Conservation (phyloP, 1,140 invertebrate species). For the Listronotus bonariensis region DNA sequence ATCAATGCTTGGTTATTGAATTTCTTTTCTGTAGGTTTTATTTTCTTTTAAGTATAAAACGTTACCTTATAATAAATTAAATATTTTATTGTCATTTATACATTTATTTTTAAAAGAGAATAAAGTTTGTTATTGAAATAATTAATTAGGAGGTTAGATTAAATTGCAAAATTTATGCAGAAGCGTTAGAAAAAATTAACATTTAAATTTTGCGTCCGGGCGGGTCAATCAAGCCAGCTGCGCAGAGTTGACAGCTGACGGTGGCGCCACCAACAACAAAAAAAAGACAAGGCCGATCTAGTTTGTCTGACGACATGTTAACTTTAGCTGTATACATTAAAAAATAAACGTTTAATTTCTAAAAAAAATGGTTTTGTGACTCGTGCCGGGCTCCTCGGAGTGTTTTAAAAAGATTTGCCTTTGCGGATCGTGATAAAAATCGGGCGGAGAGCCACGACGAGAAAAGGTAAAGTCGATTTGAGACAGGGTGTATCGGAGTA, state of each 20-base stretch:
- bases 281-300: constrained; percentile 36
- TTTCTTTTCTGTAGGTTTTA: too few relatives aligned
- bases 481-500: constrained; percentile 53
- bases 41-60: too few relatives aligned
- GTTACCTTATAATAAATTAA: too few relatives aligned
- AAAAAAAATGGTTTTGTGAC: constrained; percentile 27
- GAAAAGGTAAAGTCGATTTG: constrained; percentile 43
- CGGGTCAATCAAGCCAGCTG: constrained; percentile 25
- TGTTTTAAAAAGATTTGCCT: background rate
- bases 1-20: too few relatives aligned
- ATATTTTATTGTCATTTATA: too few relatives aligned
- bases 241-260: constrained; percentile 31
- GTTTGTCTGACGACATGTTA: constrained; percentile 37
- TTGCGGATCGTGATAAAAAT: constrained; percentile 1
- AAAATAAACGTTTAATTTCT: constrained; percentile 8
- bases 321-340: constrained; percentile 17
- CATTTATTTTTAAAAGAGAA: too few relatives aligned
- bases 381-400: constrained; percentile 4
- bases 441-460: constrained; percentile 14
- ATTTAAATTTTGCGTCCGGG: constrained; percentile 32
- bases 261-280: constrained; percentile 32
- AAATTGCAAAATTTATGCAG: background rate
- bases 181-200: constrained; percentile 10
- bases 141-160: constrained; percentile 1
- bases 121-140: background rate